These are phyloP conservation scores for Megaustenia siamemsis DNA, from an alignment of 2,888 invertebrate genomes.

Conservation along the genomic window DNA sequence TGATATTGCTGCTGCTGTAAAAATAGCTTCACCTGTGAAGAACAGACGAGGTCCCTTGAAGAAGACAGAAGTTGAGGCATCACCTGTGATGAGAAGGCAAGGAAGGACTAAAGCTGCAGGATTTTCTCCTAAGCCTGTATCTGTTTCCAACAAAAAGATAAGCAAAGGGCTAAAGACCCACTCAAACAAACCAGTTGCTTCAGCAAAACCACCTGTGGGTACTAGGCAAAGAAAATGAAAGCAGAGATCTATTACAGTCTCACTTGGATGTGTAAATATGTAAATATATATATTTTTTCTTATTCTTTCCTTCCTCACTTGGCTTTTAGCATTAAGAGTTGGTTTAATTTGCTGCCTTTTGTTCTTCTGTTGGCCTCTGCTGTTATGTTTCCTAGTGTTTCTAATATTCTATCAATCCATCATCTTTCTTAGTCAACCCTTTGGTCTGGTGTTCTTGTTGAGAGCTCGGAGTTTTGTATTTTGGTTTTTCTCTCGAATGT, in stretches of 20 bases:
- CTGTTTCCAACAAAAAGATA: neutral
- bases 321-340: no score
- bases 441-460: no score
- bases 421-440: no score
- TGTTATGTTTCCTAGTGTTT: no score
- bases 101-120: neutral
- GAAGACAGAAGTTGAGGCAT: neutral
- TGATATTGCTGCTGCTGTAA: neutral
- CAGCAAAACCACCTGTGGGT: neutral
- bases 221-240: slow-evolving; percentile 7
- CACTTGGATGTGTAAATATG: neutral
- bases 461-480: no score
- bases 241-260: neutral
- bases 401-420: no score
- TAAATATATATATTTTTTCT: neutral
- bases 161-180: neutral
- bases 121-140: neutral
- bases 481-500: no score
- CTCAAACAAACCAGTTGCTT: neutral
- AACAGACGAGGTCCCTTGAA: neutral
- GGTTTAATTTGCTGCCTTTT: no score
- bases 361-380: no score
- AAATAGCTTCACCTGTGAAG: neutral
- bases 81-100: neutral
- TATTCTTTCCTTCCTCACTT: no score